Conservation (phyloP, 2,888 invertebrate species). For the Cinara cedri region DNA sequence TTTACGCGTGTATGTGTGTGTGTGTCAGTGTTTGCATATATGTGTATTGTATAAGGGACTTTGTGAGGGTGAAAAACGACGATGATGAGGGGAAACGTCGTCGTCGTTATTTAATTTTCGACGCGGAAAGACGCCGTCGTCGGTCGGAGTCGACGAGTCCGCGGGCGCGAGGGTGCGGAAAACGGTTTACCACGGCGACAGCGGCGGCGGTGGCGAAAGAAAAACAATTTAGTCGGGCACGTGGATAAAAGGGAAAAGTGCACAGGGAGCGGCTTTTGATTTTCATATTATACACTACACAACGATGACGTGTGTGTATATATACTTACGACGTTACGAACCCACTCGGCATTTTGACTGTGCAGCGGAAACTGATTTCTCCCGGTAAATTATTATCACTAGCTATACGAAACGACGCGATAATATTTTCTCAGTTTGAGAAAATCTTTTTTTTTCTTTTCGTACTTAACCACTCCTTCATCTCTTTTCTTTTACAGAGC, state of each 20-base stretch:
- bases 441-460: slow-evolving; percentile 8
- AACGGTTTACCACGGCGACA: slow-evolving; percentile 45
- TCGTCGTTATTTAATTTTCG: slow-evolving; percentile 48
- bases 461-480: too few relatives aligned
- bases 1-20: too few relatives aligned
- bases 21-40: too few relatives aligned
- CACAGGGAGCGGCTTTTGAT: slow-evolving; percentile 34
- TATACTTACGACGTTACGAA: background rate
- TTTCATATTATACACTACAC: slow-evolving; percentile 19
- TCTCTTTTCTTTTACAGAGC: too few relatives aligned
- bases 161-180: slow-evolving; percentile 23
- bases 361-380: slow-evolving; percentile 46
- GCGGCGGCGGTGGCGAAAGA: slow-evolving; percentile 22
- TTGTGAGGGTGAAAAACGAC: too few relatives aligned
- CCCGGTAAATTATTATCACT: slow-evolving; percentile 17
- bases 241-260: slow-evolving; percentile 31
- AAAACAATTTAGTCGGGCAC: slow-evolving; percentile 45
- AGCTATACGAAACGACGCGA: slow-evolving; percentile 24
- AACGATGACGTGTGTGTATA: background rate
- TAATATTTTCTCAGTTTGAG: slow-evolving; percentile 24
- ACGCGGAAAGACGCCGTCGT: slow-evolving; percentile 13
- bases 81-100: too few relatives aligned
- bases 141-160: slow-evolving; percentile 11
- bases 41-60: background rate
- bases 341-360: slow-evolving; percentile 35